Conservation (phyloP, 1,140 invertebrate genomes). For the Pseudomyrmex pallidus region DNA sequence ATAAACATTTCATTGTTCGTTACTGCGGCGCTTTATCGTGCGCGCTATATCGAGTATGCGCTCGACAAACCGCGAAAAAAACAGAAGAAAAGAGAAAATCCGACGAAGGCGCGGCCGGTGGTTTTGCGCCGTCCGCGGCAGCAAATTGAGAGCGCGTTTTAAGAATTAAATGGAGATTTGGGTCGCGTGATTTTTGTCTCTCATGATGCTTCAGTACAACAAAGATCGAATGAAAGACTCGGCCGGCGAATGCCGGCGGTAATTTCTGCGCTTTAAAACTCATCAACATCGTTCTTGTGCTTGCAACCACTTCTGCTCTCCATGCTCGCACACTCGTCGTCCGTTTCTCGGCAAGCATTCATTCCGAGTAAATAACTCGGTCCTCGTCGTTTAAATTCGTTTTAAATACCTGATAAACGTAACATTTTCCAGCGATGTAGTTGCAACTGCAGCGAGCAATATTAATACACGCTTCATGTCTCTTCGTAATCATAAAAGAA, state of each 20-base stretch:
- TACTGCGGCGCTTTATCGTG: constrained; percentile 50
- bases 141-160: not conserved
- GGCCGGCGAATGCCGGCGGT: constrained; percentile 57
- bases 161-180: constrained; percentile 57
- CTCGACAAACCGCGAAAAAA: constrained; percentile 29
- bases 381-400: constrained; percentile 60
- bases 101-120: not conserved
- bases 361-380: constrained; percentile 59
- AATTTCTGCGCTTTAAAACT: constrained; percentile 75
- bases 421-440: constrained; percentile 22
- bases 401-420: constrained; percentile 71
- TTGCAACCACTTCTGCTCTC: constrained; percentile 52
- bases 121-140: constrained; percentile 18
- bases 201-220: constrained; percentile 19
- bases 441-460: constrained; percentile 35
- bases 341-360: constrained; percentile 53
- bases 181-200: constrained; percentile 27
- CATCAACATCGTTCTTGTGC: constrained; percentile 71
- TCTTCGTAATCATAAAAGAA: constrained; percentile 32
- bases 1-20: constrained; percentile 60
- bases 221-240: constrained; percentile 31
- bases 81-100: not conserved
- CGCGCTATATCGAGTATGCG: constrained; percentile 22
- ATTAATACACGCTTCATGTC: constrained; percentile 45
- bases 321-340: constrained; percentile 23